These are phyloP conservation scores for Cantharis rufa DNA, from an alignment of 2,888 invertebrate species.

Conservation along the genomic window DNA sequence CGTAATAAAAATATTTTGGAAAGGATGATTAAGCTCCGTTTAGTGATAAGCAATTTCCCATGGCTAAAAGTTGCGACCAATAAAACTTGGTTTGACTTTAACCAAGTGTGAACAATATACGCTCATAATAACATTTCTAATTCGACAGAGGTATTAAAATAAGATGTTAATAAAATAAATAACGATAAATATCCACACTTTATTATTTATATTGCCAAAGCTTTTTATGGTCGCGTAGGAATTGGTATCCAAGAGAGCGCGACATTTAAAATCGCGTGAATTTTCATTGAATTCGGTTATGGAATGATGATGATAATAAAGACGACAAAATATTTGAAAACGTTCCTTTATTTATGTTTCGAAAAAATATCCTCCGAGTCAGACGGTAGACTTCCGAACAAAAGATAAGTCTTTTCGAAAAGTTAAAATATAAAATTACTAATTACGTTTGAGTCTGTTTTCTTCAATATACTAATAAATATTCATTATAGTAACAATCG, in stretches of 20 bases:
- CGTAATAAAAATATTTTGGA: background rate
- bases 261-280: background rate
- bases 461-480: background rate
- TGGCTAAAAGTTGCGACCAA: background rate
- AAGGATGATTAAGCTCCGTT: background rate
- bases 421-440: background rate
- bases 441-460: background rate
- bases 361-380: too few species aligned
- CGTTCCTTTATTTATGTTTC: background rate
- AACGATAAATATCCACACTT: slow-evolving; percentile 17
- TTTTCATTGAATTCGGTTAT: background rate
- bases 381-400: background rate
- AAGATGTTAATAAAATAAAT: slow-evolving; percentile 21
- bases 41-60: slow-evolving; percentile 15
- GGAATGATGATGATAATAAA: background rate
- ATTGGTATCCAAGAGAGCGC: background rate
- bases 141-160: slow-evolving; percentile 17
- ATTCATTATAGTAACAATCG: background rate
- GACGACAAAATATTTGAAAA: background rate
- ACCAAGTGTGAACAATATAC: slow-evolving; percentile 21
- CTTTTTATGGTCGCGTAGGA: slow-evolving; percentile 17
- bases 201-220: slow-evolving; percentile 17
- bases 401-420: too few species aligned
- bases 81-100: background rate
- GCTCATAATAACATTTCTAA: slow-evolving; percentile 18